These are phyloP conservation scores for Agonopterix arenella DNA, from an alignment of 2,888 invertebrate genomes.

Conservation along the genomic window DNA sequence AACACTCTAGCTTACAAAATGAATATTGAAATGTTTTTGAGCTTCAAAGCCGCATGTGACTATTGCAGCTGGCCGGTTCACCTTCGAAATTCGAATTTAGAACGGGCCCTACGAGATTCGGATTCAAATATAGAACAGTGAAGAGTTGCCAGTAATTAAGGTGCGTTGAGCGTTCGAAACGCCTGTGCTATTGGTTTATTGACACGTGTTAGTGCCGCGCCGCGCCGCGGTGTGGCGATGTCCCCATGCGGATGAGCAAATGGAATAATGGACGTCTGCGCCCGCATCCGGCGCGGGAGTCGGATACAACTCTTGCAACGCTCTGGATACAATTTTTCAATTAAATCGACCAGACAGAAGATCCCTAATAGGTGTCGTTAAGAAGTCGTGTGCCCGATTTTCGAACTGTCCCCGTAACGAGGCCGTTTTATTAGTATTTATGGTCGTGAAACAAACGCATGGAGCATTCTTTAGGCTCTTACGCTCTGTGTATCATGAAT, in stretches of 20 bases:
- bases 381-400: conserved; percentile 76
- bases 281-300: conserved; percentile 74
- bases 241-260: conserved; percentile 75
- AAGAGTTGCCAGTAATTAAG: conserved; percentile 34
- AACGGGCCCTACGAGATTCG: conserved; percentile 45
- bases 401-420: conserved; percentile 72
- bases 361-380: conserved; percentile 77
- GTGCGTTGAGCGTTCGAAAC: conserved; percentile 24
- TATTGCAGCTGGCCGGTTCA: conserved; percentile 25
- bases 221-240: conserved; percentile 26
- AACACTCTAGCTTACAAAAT: conserved; percentile 45
- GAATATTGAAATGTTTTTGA: conserved; percentile 37
- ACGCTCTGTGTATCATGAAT: conserved; percentile 54
- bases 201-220: conserved; percentile 52
- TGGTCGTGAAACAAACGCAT: conserved; percentile 63
- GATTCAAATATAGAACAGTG: conserved; percentile 52
- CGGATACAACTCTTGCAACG: conserved; percentile 73
- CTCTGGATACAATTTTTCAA: conserved; percentile 76
- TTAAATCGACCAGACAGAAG: conserved; percentile 74
- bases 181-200: conserved; percentile 53
- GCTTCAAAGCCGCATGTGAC: conserved; percentile 24
- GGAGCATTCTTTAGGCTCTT: conserved; percentile 44
- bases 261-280: conserved; percentile 76
- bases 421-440: conserved; percentile 74
- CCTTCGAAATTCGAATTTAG: conserved; percentile 39